Conservation (phyloP, 2,888 invertebrate species). For the Meta bourneti region DNA sequence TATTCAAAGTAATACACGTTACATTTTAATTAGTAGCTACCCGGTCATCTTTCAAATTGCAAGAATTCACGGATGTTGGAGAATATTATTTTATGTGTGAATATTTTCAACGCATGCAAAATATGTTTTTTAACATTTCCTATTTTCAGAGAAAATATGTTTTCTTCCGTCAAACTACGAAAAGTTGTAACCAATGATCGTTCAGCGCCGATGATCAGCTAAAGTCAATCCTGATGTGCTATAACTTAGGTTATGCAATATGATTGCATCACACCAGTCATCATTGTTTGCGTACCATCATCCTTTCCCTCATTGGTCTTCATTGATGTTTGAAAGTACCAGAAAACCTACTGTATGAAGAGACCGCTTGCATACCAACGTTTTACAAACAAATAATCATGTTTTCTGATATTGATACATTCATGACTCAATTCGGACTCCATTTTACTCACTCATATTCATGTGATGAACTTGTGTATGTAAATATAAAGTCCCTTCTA, state of each 20-base stretch:
- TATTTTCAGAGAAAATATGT: constrained; percentile 89
- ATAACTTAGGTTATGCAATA: neutral
- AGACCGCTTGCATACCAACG: neutral
- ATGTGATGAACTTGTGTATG: neutral
- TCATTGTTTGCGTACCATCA: neutral
- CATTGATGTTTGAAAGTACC: neutral
- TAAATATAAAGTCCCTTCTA: neutral
- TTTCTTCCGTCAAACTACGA: constrained; percentile 92
- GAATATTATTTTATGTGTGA: neutral
- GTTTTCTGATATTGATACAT: neutral
- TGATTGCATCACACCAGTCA: neutral
- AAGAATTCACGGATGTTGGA: neutral
- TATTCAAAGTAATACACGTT: neutral
- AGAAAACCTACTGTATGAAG: neutral
- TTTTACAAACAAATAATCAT: neutral
- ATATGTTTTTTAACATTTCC: constrained; percentile 77
- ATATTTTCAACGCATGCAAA: neutral
- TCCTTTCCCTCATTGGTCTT: neutral
- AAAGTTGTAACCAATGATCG: constrained; percentile 74
- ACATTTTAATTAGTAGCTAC: neutral
- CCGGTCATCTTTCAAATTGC: neutral
- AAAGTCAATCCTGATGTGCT: neutral
- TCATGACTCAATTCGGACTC: neutral
- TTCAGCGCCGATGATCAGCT: constrained; percentile 73
- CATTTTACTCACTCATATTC: neutral